Percentiles rank a stretch among this genome's conserved stretches.
Conservation (phyloP, 2,888 invertebrate species). For the Troides helena region DNA sequence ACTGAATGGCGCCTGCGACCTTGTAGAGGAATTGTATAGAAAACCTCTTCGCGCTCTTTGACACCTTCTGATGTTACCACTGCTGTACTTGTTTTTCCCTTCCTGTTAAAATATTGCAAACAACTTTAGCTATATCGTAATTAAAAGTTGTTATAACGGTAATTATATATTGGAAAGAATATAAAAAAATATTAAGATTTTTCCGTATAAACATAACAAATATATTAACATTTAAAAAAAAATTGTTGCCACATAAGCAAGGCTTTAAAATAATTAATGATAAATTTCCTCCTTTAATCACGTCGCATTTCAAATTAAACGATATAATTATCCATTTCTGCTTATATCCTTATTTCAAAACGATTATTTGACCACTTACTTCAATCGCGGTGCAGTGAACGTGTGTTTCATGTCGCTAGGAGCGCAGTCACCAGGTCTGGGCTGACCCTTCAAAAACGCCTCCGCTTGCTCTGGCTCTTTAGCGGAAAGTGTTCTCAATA, state of each 20-base stretch:
- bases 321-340: not conserved
- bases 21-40: constrained; percentile 78
- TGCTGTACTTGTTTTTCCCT: constrained; percentile 68
- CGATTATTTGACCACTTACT: constrained; percentile 48
- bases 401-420: constrained; percentile 72
- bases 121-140: not conserved
- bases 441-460: constrained; percentile 84
- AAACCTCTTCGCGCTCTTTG: constrained; percentile 81
- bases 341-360: not conserved
- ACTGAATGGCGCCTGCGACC: constrained; percentile 83
- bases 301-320: too few species aligned
- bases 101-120: constrained; percentile 45
- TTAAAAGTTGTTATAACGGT: not conserved
- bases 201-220: too few species aligned
- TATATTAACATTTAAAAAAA: too few species aligned
- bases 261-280: too few species aligned
- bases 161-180: not conserved
- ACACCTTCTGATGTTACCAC: constrained; percentile 61
- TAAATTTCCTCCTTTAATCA: too few species aligned
- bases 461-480: constrained; percentile 83
- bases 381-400: constrained; percentile 69
- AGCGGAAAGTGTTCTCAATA: constrained; percentile 83
- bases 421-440: constrained; percentile 85
- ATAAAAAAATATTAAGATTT: too few species aligned
- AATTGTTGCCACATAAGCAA: too few species aligned